Evolutionary conservation across 2,113 vertebrate genomes (phyloP), one percentile per base, ranked within the genome.

Genomic region (Prunella fulvescens): DNA sequence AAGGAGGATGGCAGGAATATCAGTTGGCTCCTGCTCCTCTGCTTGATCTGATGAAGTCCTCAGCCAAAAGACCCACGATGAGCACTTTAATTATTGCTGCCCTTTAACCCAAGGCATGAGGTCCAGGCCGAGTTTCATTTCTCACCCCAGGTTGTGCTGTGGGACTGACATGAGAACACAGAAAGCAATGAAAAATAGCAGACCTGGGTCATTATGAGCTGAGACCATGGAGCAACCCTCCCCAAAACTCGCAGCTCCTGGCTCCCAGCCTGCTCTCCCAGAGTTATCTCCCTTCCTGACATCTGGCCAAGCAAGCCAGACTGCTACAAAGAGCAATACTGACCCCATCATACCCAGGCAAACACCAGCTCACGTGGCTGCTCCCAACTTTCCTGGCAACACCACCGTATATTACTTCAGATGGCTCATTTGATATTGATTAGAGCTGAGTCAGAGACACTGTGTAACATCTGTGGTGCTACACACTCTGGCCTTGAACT

Each of bases 291-390:
- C 20, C 22, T 45, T 64, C 37, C 71, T 47, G 54, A 83, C 24
- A 44, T 7, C 29, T 24, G 31, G 17, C 57, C 39, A 58, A 72
- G 58, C 7, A 48, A 88, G 23, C 9, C 16, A 62, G 51, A 23
- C 13, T 1, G 1, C 50, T 80, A 28, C 1, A 0, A 73, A 74
- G 50, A 13, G 3, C 5, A 1, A 12, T 7, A 28, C 14, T 60
- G 62, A 67, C 33, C 29, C 48, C 65, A 42, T 24, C 5, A 2
- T 4, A 10, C 47, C 35, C 35, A 61, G 44, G 26, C 57, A 62
- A 70, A 42, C 29, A 37, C 0, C 5, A 8, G 51, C 23, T 39
- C 47, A 2, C 0, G 3, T 7, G 15, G 23, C 33, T 1, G 1
- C 24, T 88, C 25, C 51, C 26, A 35, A 9, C 31, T 28, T 45